Evolutionary conservation across 1,140 invertebrate genomes (phyloP).

Genomic region (Bursaphelenchus mucronatus): DNA sequence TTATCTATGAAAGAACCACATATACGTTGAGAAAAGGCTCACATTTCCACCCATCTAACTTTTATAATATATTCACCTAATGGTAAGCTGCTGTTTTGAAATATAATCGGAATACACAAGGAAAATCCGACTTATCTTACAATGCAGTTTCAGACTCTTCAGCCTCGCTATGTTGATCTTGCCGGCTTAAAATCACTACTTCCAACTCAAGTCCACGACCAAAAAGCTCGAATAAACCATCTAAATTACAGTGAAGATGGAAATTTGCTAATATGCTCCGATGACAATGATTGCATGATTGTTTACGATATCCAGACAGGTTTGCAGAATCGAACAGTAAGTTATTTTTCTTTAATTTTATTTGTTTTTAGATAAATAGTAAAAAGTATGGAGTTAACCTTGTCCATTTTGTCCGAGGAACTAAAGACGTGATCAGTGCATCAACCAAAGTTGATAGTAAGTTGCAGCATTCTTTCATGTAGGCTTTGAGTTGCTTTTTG

Average conservation of each 20-base stretch:
- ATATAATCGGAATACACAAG: too few relatives aligned
- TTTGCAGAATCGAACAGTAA: conserved; percentile 56
- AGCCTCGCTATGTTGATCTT: too few relatives aligned
- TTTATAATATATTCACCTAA: too few relatives aligned
- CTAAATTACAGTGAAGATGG: conserved; percentile 93
- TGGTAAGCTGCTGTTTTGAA: too few relatives aligned
- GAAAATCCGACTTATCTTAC: too few relatives aligned
- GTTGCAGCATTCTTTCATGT: conserved; percentile 34
- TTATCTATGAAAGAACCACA: too few relatives aligned
- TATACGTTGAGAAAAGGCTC: too few relatives aligned
- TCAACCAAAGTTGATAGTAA: conserved; percentile 91
- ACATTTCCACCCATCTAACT: too few relatives aligned
- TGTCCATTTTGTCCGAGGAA: conserved; percentile 95
- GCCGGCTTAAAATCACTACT: too few relatives aligned
- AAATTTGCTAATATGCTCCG: conserved; percentile 89
- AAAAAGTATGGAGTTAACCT: conserved; percentile 99
- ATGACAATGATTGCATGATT: conserved; percentile 98
- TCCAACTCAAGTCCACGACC: too few relatives aligned
- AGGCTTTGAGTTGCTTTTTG: conserved; percentile 65
- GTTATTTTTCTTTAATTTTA: background rate
- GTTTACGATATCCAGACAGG: conserved; percentile 99
- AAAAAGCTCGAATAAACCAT: conserved; percentile 86
- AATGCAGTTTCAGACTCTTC: too few relatives aligned
- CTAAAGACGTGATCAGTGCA: conserved; percentile 94
- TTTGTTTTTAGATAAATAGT: conserved; percentile 78